These are phyloP conservation scores for Diuraphis noxia DNA, from an alignment of 1,140 invertebrate species.

Conservation along the genomic window DNA sequence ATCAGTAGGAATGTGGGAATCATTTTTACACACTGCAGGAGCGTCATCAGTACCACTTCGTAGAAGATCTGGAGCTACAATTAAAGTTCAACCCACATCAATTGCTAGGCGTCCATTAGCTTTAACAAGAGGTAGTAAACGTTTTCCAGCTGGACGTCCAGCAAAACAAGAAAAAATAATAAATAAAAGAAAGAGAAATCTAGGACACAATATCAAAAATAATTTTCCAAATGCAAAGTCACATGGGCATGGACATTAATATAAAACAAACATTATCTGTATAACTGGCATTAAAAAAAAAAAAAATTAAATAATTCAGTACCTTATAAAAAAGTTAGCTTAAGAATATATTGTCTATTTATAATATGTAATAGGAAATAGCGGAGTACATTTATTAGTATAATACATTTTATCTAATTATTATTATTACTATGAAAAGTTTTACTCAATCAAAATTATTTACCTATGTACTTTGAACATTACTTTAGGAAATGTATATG, in stretches of 20 bases:
- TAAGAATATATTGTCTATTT: no score
- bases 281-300: no score
- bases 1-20: neutral
- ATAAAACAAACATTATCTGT: neutral
- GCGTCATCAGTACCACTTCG: neutral
- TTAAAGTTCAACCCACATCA: neutral
- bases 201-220: neutral
- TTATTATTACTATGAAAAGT: no score
- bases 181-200: neutral
- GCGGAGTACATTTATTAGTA: no score
- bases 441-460: no score
- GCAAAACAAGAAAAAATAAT: neutral
- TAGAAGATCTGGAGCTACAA: neutral
- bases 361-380: no score
- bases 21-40: neutral
- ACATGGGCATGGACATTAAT: neutral
- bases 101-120: neutral
- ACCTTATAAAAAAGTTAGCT: no score
- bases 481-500: no score
- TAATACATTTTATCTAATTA: no score
- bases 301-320: no score
- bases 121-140: neutral
- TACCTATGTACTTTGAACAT: no score
- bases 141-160: neutral
- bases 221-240: neutral